Conservation (phyloP, 2,888 invertebrate species). For the Leptopilina syphax region DNA sequence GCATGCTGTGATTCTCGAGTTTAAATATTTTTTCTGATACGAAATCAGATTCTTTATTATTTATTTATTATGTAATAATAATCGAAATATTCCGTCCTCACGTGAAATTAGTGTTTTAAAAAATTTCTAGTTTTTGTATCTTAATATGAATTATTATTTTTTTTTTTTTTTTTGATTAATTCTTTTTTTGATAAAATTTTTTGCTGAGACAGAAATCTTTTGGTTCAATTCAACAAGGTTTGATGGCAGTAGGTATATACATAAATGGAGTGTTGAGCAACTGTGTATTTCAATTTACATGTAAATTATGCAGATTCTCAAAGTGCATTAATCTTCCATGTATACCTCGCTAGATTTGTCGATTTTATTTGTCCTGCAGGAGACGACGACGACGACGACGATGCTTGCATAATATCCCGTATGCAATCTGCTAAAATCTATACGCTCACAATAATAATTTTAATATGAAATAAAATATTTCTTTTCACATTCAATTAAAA, state of each 20-base stretch:
- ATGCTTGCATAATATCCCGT: slow-evolving; percentile 56
- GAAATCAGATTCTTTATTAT: not conserved
- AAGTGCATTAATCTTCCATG: slow-evolving; percentile 64
- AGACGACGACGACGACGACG: slow-evolving; percentile 28
- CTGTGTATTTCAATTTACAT: slow-evolving; percentile 60
- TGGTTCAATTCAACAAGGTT: slow-evolving; percentile 11
- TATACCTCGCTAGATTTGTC: slow-evolving; percentile 58
- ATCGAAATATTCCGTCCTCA: too few relatives aligned
- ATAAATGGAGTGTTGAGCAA: slow-evolving; percentile 53
- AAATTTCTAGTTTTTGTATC: too few relatives aligned
- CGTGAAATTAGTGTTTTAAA: too few relatives aligned
- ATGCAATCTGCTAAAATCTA: slow-evolving; percentile 19
- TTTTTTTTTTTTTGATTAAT: too few relatives aligned
- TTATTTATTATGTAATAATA: not conserved
- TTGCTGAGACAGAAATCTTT: not conserved
- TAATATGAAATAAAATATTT: too few relatives aligned
- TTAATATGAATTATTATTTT: too few relatives aligned
- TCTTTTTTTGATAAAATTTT: not conserved
- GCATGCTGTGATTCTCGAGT: not conserved
- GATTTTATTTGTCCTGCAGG: slow-evolving; percentile 60
- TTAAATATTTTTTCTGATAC: not conserved
- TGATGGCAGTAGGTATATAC: not conserved
- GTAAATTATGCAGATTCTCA: slow-evolving; percentile 64
- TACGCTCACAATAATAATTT: not conserved
- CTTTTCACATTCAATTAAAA: too few relatives aligned